Evolutionary conservation across 2,113 vertebrate species (phyloP), one percentile per base, ranked within the genome.

Genomic region (Galbula dea): DNA sequence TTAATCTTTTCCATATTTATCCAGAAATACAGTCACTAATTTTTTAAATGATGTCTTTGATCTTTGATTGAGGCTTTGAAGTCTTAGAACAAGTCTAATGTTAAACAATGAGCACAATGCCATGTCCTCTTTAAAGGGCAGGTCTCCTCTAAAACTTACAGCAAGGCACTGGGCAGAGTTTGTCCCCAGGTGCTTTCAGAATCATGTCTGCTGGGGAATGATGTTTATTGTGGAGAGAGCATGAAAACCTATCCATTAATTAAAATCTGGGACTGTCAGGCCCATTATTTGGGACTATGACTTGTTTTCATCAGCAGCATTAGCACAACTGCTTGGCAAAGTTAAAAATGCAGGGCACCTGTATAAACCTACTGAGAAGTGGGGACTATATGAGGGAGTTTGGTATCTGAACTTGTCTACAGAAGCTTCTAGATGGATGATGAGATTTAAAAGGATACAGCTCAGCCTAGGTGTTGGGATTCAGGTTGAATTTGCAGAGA

Each of bases 371-470:
- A 24, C n/a, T 27, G 26, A 87, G 84, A 86, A 75, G 3, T 9
- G 6, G 2, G 10, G 15, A 54, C 14, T 54, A 15, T 4, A 3
- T 37, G 36, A 41, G 8, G 0, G 1, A 8, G 2, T 3, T 51
- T 68, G 9, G 21, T 57, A 34, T 68, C 63, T 41, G 51, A 71
- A 41, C 11, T 78, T 8, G 1, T 10, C 29, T 54, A 61, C 21
- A 65, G 80, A 84, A 95, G 11, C 7, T 84, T 90, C 66, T 51
- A 2, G 65, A 59, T 29, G 21, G 39, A 15, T 72, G 62, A 65
- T 39, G 76, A 75, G 36, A 15, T 77, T 95, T 77, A 62, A 63
- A 73, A 79, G 16, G 45, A 1, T 39, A 46, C 26, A 74, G 49
- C 4, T 49, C 26, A 74, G 49, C 4, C 46, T 71, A 78, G n/a